These are phyloP conservation scores for Callospermophilus lateralis DNA, from an alignment of 2,113 vertebrate genomes.

Conservation along the genomic window DNA sequence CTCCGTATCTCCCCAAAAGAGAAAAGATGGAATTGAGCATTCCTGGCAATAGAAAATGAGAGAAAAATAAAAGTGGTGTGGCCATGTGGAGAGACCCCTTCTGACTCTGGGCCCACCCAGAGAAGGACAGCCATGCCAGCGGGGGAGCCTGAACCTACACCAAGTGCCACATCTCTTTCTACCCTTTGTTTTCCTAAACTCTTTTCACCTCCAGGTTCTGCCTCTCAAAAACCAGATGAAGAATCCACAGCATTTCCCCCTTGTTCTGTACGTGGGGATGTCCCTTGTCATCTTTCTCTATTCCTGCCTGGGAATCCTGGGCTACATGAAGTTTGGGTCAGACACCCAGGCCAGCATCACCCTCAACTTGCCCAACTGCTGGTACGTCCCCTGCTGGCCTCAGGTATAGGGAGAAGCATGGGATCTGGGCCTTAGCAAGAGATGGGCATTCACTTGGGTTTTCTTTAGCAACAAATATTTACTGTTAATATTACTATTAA, in stretches of 20 bases:
- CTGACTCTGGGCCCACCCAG: not conserved
- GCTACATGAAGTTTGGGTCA: conserved; percentile 93
- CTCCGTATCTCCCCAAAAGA: too few relatives aligned
- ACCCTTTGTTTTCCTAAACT: not conserved
- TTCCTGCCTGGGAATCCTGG: conserved; percentile 93
- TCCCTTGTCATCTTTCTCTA: conserved; percentile 93
- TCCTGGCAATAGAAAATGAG: not conserved
- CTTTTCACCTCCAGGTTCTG: conserved; percentile 89
- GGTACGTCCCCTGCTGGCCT: conserved; percentile 87
- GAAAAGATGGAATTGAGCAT: too few relatives aligned
- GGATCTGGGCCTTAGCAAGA: not conserved
- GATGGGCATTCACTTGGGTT: not conserved
- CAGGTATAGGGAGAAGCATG: rapidly evolving
- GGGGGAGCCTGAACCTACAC: not conserved
- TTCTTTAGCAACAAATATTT: not conserved
- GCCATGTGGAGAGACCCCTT: not conserved
- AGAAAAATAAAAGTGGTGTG: not conserved
- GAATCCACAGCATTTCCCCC: conserved; percentile 90
- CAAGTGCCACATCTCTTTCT: not conserved
- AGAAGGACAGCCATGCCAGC: not conserved
- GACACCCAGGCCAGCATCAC: conserved; percentile 94
- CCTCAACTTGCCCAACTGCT: conserved; percentile 96
- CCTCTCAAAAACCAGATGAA: conserved; percentile 98
- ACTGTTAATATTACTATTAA: not conserved
- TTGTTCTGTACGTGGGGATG: conserved; percentile 95